Conservation (phyloP, 1,140 invertebrate species). For the Saccostrea glomerata region DNA sequence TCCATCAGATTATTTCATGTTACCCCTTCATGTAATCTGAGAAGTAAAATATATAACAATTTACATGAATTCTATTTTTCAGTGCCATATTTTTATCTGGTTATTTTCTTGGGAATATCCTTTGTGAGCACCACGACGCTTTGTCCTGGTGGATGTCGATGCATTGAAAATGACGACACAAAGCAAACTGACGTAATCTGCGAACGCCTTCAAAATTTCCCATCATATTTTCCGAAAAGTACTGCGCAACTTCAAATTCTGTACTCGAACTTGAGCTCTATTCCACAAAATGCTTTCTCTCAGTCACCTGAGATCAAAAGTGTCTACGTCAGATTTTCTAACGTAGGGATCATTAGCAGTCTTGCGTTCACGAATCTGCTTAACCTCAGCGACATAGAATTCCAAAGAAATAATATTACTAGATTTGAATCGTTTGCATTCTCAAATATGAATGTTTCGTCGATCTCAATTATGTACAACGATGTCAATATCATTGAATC, state of each 20-base stretch:
- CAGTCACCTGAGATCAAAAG: neutral
- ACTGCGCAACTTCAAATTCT: slow-evolving; percentile 17
- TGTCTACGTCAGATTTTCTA: neutral
- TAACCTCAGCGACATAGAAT: neutral
- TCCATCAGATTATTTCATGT: no score
- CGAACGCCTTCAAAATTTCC: neutral
- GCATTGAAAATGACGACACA: neutral
- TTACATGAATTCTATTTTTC: neutral
- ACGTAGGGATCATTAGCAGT: neutral
- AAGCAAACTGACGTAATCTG: neutral
- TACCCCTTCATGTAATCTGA: no score
- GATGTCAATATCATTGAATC: neutral
- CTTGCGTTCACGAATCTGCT: neutral
- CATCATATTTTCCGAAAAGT: neutral
- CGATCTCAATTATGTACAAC: neutral
- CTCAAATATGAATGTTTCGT: neutral
- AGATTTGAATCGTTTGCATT: neutral
- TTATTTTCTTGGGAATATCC: neutral
- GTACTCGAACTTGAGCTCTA: neutral
- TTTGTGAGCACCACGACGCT: neutral
- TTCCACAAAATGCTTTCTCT: neutral
- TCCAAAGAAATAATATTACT: neutral
- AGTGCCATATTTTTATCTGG: neutral
- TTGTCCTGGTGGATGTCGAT: neutral
- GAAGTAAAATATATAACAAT: no score